Evolutionary conservation across 2,888 invertebrate genomes (phyloP).

Genomic region (Melanophora roralis): DNA sequence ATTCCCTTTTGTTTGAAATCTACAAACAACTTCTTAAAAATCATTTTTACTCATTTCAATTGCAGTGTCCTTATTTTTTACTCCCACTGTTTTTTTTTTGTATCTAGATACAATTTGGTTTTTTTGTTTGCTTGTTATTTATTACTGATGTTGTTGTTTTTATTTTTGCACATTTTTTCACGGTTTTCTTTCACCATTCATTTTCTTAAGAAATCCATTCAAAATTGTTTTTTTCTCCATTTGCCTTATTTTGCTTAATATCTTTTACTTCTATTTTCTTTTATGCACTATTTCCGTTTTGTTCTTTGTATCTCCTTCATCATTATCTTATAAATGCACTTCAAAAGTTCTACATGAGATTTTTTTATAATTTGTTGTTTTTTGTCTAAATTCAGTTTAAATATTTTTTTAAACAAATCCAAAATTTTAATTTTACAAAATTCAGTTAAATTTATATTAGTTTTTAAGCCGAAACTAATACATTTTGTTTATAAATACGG

Average conservation of each 20-base stretch:
- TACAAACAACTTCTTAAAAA: too few relatives aligned
- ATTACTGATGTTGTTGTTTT: conserved; percentile 34
- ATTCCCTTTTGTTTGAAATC: too few relatives aligned
- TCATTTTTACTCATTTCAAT: conserved; percentile 10
- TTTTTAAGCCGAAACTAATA: neutral
- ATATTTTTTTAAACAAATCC: neutral
- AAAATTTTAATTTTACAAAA: neutral
- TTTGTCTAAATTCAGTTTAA: neutral
- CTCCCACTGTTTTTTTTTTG: neutral
- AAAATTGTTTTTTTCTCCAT: conserved; percentile 10
- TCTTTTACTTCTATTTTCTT: conserved; percentile 29
- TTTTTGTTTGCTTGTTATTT: conserved; percentile 37
- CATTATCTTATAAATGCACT: neutral
- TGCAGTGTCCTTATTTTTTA: neutral
- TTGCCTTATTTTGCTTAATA: conserved; percentile 24
- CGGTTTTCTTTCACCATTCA: conserved; percentile 8
- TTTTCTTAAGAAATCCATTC: neutral
- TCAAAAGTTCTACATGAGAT: neutral
- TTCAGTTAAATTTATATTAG: too few relatives aligned
- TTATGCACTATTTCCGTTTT: conserved; percentile 51
- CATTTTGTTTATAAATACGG: neutral
- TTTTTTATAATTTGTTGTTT: neutral
- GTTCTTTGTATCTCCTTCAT: conserved; percentile 14
- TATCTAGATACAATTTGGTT: too few relatives aligned
- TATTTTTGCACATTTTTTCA: conserved; percentile 33